phyloP scores from a whole-genome alignment of 2,113 vertebrate species.

The Chloroceryle aenea region DNA sequence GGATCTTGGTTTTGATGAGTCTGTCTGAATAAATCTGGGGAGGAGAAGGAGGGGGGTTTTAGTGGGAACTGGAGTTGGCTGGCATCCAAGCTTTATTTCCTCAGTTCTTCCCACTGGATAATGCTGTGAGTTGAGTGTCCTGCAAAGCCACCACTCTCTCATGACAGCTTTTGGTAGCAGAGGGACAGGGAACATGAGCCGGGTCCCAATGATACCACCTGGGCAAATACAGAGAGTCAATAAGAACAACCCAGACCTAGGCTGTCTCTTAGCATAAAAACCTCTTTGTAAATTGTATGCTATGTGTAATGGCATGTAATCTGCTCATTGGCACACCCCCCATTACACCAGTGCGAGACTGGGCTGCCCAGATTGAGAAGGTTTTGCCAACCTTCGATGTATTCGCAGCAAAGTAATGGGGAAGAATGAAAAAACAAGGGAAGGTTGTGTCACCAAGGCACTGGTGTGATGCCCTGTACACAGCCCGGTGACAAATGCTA shows the following conservation, averaged over 20 bases:
- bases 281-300: fast-evolving
- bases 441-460: neutral
- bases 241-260: neutral
- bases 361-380: neutral
- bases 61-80: neutral
- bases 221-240: neutral
- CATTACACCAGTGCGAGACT: neutral
- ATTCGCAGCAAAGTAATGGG: neutral
- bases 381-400: fast-evolving
- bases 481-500: neutral
- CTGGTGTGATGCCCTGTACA: fast-evolving
- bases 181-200: fast-evolving
- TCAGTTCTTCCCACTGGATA: neutral
- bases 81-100: neutral
- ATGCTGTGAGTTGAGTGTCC: neutral
- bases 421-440: neutral
- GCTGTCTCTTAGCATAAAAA: neutral
- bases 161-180: neutral
- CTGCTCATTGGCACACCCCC: neutral
- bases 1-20: neutral
- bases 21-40: neutral
- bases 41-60: neutral
- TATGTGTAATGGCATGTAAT: too few species aligned
- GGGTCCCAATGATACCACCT: neutral
- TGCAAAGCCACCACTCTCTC: neutral